phyloP scores from a whole-genome alignment of 2,113 vertebrate genomes.

The Talpa occidentalis region DNA sequence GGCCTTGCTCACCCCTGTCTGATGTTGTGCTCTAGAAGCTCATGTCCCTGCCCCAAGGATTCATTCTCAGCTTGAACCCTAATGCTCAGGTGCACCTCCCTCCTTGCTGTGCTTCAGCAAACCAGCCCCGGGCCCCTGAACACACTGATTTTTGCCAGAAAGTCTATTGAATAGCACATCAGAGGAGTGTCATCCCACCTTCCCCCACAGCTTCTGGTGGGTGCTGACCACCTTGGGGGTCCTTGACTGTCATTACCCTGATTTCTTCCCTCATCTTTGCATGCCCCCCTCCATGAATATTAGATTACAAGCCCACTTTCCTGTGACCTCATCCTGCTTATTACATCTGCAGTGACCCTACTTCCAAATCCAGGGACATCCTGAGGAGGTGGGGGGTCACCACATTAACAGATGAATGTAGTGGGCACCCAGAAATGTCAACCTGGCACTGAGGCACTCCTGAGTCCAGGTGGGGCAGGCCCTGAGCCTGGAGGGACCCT shows the following conservation, averaged over 20 bases:
- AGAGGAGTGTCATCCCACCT: rapidly evolving
- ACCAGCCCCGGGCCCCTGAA: neutral
- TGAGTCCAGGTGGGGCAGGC: too few relatives aligned
- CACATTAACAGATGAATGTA: neutral
- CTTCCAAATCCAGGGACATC: neutral
- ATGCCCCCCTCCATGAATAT: too few relatives aligned
- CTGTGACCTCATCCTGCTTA: neutral
- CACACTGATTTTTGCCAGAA: neutral
- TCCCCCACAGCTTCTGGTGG: neutral
- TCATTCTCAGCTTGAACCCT: neutral
- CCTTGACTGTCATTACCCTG: rapidly evolving
- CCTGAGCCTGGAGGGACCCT: neutral
- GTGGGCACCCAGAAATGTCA: rapidly evolving
- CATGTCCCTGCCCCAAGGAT: neutral
- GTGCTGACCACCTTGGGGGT: neutral
- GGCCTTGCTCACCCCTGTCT: neutral
- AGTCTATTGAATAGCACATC: neutral
- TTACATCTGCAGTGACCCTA: rapidly evolving
- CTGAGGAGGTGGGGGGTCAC: neutral
- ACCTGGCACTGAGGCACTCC: rapidly evolving
- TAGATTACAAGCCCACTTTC: too few relatives aligned
- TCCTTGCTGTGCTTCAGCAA: neutral
- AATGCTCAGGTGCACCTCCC: neutral
- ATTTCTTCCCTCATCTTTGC: neutral
- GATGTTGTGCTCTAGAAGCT: neutral